phyloP scores from a whole-genome alignment of 2,888 invertebrate genomes.

The Mythimna lalbum region DNA sequence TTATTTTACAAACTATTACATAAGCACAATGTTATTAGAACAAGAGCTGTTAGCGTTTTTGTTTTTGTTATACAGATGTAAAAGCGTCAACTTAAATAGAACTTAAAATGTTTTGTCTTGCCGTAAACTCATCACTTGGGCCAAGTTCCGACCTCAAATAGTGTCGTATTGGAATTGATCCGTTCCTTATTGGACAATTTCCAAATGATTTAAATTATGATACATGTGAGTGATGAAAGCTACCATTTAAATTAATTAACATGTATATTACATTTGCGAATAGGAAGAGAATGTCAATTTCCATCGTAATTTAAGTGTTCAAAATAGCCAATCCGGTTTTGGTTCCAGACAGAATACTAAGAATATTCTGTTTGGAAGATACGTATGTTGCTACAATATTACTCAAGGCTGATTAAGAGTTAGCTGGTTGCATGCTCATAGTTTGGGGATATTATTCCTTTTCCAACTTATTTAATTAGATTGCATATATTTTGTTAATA shows the following conservation, averaged over 20 bases:
- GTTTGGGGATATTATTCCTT: background rate
- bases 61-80: no score
- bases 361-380: slow-evolving; percentile 18
- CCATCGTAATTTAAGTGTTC: slow-evolving; percentile 24
- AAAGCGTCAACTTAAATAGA: background rate
- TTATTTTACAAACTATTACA: no score
- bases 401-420: background rate
- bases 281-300: slow-evolving; percentile 26
- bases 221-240: slow-evolving; percentile 46
- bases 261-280: slow-evolving; percentile 23
- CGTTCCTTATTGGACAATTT: slow-evolving; percentile 59
- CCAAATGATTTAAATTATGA: slow-evolving; percentile 58
- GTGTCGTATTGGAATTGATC: slow-evolving; percentile 42
- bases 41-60: no score
- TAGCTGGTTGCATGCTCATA: background rate
- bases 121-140: slow-evolving; percentile 15
- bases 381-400: background rate
- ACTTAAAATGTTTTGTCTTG: background rate
- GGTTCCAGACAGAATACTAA: slow-evolving; percentile 27
- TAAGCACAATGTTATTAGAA: no score
- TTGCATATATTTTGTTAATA: background rate
- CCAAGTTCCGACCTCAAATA: slow-evolving; percentile 34
- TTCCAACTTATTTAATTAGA: background rate
- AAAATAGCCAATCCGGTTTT: slow-evolving; percentile 39
- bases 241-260: slow-evolving; percentile 39